phyloP scores from a whole-genome alignment of 2,113 vertebrate genomes.

The Crotalus helleri region DNA sequence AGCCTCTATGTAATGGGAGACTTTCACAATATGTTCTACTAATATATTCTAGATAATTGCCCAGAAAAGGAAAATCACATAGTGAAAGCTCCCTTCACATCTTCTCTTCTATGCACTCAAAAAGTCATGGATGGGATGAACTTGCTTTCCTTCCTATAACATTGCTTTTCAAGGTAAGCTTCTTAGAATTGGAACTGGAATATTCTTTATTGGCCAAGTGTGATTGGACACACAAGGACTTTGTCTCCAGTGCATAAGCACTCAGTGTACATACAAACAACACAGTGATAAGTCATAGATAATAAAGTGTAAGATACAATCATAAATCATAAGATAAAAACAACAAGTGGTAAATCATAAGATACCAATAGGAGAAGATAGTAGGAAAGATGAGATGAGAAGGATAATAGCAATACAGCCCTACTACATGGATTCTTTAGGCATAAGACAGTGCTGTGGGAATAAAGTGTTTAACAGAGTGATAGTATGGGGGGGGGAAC shows the following conservation, averaged over 20 bases:
- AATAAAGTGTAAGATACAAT: not conserved
- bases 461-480: not conserved
- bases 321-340: not conserved
- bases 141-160: not conserved
- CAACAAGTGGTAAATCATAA: not conserved
- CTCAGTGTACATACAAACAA: not conserved
- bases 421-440: not conserved
- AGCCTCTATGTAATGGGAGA: slow-evolving; percentile 24
- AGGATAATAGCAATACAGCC: not conserved
- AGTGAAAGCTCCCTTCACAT: not conserved
- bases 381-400: not conserved
- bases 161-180: not conserved
- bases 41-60: slow-evolving; percentile 6
- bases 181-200: not conserved
- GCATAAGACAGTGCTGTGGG: not conserved
- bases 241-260: not conserved
- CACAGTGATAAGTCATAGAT: too few species aligned
- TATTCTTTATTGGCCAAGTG: not conserved
- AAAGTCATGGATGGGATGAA: too few species aligned
- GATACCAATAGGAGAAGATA: not conserved
- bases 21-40: not conserved
- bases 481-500: not conserved
- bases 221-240: not conserved
- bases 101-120: not conserved
- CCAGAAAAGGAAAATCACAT: slow-evolving; percentile 1